Evolutionary conservation across 2,113 vertebrate species (phyloP).

Genomic region (Balaeniceps rex): DNA sequence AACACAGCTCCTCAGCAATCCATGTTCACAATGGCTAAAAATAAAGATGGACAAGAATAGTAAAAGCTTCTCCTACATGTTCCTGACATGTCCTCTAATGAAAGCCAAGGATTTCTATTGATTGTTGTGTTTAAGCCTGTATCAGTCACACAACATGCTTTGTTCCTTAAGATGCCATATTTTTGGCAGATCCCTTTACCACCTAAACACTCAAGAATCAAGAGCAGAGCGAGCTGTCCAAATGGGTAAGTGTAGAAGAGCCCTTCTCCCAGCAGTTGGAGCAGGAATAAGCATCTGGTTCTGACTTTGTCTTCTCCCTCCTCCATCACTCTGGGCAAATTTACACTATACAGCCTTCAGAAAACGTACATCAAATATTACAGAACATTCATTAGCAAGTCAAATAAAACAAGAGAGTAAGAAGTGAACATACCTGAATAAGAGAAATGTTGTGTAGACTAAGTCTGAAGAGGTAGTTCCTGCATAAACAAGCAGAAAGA

Average conservation of each 20-base stretch:
- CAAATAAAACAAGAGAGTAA: conserved; percentile 5
- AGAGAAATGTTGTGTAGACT: conserved; percentile 92
- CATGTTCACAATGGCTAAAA: background rate
- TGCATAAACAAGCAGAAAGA: conserved; percentile 72
- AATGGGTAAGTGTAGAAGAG: background rate
- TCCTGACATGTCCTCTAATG: background rate
- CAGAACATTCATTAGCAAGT: background rate
- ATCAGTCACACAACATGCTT: conserved; percentile 7
- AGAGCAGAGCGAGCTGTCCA: background rate
- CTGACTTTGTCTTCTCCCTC: background rate
- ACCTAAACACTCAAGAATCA: background rate
- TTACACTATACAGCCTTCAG: background rate
- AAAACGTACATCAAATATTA: background rate
- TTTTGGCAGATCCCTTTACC: background rate
- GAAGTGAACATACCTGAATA: conserved; percentile 84
- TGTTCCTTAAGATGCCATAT: background rate
- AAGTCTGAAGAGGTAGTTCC: conserved; percentile 98
- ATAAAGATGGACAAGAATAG: background rate
- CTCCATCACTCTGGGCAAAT: background rate
- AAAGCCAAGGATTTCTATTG: conserved; percentile 8
- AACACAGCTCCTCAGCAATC: background rate
- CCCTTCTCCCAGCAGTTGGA: background rate
- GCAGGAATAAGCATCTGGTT: background rate
- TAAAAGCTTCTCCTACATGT: background rate
- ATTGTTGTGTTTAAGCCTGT: conserved; percentile 1